These are phyloP conservation scores for Peromyscus californicus DNA, from an alignment of 2,113 vertebrate genomes.

Conservation along the genomic window DNA sequence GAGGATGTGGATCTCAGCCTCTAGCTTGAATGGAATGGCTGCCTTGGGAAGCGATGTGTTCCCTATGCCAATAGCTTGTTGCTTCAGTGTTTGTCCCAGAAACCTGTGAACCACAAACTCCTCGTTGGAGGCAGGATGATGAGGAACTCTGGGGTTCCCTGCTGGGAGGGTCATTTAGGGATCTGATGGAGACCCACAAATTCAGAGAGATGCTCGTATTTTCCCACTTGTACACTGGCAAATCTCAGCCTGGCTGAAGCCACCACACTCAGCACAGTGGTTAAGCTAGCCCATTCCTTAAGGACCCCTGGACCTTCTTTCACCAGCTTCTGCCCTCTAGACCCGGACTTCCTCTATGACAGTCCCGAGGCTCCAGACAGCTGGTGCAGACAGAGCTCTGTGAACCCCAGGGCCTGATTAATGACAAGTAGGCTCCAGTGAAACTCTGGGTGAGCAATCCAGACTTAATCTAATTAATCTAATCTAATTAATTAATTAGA, in stretches of 20 bases:
- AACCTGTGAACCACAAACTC: neutral
- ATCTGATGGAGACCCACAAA: neutral
- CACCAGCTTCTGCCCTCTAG: neutral
- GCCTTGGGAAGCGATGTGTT: neutral
- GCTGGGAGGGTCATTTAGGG: neutral
- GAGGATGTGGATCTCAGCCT: neutral
- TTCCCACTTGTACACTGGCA: neutral
- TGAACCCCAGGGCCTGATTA: slow-evolving; percentile 63
- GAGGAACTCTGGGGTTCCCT: neutral
- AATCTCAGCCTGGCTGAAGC: neutral
- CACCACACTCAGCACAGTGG: neutral
- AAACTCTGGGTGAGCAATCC: slow-evolving; percentile 33
- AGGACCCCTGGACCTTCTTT: neutral
- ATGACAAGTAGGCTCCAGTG: slow-evolving; percentile 64
- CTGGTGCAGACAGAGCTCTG: slow-evolving; percentile 50
- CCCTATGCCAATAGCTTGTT: neutral
- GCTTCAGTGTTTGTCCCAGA: neutral
- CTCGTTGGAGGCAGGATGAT: neutral
- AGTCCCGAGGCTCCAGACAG: neutral
- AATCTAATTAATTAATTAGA: slow-evolving; percentile 66
- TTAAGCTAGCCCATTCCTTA: neutral
- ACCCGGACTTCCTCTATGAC: neutral
- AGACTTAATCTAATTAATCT: slow-evolving; percentile 18
- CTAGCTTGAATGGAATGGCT: neutral
- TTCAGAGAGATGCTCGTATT: neutral